Base-by-base conservation (phyloP, 2,797 vertebrate species). In the Enteromius unitaeniatus region DNA sequence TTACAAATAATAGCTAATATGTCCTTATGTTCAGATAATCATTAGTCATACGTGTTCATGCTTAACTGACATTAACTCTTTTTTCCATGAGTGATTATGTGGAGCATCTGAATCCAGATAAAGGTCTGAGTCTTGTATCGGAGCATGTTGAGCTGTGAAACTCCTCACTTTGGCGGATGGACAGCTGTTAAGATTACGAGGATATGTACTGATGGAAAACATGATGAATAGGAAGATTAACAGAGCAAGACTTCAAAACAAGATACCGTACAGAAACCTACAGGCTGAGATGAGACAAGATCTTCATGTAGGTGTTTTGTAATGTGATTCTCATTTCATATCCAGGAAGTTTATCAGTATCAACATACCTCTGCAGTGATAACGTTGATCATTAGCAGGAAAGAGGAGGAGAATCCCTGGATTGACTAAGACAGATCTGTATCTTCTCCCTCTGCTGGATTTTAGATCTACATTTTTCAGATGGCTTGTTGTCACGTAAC, bases 401-500 rank as follows among this genome's bases (percentile, higher is more conserved):
- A 86, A 62, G 37, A 58, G n/a, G 75, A 62, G 84, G 15, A 84
- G 76, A 58, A 85, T 65, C 76, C 82, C 82, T 77, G 84, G 76
- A 62, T 21, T 79, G 79, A 79, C 37, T 53, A 60, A 74, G 21
- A 45, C 21, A 31, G 78, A 82, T 86, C 23, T 84, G 55, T 42
- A 86, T 80, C 74, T 86, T 86, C 70, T 40, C 31, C 68, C 67
- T 58, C 68, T 68, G 58, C 77, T 88, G 81, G 82, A 78, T 88
- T 75, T 79, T 79, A 81, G 69, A 73, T 68, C 62, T 74, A 49
- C 69, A 19, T 23, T 79, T 85, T 84, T 77, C 47, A 91, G 91
- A 91, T 90, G 87, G 81, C 90, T 87, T 68, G 87, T 85, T 92
- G 94, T 95, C 94, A 94, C 94, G 93, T 91, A 93, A 92, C 72